Base-by-base conservation (phyloP, 2,888 invertebrate species). In the Luperina testacea region DNA sequence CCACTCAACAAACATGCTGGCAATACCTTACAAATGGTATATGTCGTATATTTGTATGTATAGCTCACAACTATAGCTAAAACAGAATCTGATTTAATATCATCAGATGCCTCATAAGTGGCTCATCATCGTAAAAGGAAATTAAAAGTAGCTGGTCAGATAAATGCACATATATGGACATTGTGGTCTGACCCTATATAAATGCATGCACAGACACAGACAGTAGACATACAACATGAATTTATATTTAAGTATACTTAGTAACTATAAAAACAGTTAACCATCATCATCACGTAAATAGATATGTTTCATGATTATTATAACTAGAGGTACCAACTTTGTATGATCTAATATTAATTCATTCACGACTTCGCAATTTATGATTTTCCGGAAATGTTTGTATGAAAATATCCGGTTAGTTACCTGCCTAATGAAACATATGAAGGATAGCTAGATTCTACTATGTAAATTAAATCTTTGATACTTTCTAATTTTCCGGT, bases 151-250 rank as follows among this genome's bases (percentile, higher is more conserved):
- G n/a, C 59, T 65, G 9, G n/a, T 51, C 27, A 20, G 20, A 45
- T 67, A 77, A 11, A 82, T 77, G 42, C 9, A 27, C 70, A 67
- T 71, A 67, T 70, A 71, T 67, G 70, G 57, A 9, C 51, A 8
- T n/a, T 81, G 48, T 0, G 4, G 77, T 82, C 70, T 51, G 57
- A 64, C n/a, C 57, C 68, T 45, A 65, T 45, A 53, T 63, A 63
- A 32, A 76, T 74, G 45, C 17, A 75, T 57, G 45, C 45, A 27
- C 11, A 67, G 38, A 17, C 27, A 67, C 24, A 75, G 17, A 4
- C 59, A 42, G n/a, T 32, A n/a, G 51, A 42, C 42, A 65, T 32
- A 32, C 5, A 63, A 38, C 15, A 48, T 72, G 17, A 38, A 78
- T 38, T 4, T 78, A 9, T 79, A 32, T 51, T 72, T 32, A 32